These are phyloP conservation scores for Bhutanitis thaidina DNA, from an alignment of 2,888 invertebrate species.

Conservation along the genomic window DNA sequence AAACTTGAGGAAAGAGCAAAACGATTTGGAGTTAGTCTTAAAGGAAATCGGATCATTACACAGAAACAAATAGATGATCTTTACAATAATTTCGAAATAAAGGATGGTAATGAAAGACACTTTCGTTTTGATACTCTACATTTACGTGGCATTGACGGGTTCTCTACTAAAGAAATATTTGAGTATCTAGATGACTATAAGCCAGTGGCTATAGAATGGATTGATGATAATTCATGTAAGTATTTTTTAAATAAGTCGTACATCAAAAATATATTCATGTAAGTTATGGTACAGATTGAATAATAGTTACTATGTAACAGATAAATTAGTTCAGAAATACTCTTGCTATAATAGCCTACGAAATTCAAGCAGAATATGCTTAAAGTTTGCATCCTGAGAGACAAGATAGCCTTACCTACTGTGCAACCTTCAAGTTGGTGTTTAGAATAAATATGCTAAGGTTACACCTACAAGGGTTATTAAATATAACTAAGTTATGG, in stretches of 20 bases:
- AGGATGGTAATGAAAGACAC: slow-evolving; percentile 80
- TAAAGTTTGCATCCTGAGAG: no score
- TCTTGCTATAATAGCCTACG: no score
- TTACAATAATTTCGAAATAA: slow-evolving; percentile 64
- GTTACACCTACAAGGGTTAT: no score
- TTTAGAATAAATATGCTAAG: no score
- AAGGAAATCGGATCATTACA: slow-evolving; percentile 62
- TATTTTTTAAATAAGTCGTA: slow-evolving; percentile 17
- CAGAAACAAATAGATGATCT: slow-evolving; percentile 71
- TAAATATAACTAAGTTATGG: no score
- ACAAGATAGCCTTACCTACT: no score
- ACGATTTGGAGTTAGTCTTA: slow-evolving; percentile 66
- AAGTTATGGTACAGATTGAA: no score
- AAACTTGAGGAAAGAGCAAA: slow-evolving; percentile 68
- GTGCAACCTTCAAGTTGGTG: no score
- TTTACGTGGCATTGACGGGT: slow-evolving; percentile 86
- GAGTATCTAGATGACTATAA: slow-evolving; percentile 88
- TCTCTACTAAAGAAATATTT: slow-evolving; percentile 89
- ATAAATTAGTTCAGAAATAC: no score
- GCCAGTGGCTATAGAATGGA: slow-evolving; percentile 90
- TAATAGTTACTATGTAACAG: no score
- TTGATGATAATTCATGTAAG: slow-evolving; percentile 88
- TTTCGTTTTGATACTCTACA: slow-evolving; percentile 87
- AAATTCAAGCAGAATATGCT: no score
- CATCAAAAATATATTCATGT: no score